Evolutionary conservation across 2,113 vertebrate genomes (phyloP), one percentile per base, ranked within the genome.

Genomic region (Cricetomys ansorgei): DNA sequence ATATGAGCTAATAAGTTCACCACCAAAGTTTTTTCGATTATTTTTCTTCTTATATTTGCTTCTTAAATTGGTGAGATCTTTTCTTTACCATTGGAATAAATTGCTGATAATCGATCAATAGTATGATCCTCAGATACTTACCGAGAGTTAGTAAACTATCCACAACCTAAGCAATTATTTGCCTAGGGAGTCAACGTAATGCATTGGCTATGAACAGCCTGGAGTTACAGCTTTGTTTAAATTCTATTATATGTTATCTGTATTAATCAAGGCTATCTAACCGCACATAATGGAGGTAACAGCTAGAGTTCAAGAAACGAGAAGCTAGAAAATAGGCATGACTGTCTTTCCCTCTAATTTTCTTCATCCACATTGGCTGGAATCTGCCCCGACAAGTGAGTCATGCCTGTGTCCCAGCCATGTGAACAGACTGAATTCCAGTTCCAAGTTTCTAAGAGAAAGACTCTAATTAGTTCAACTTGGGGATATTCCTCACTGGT

Each of bases 31-130:
- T 48, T 55, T 64, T 62, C 40, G 62, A 23, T 25, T 89, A 43
- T 89, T 59, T 48, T 89, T 10, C 19, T 76, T 64, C 19, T 43
- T 23, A 31, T 25, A 75, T n/a, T 40, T 50, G 19, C 34, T 69
- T 0, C 70, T 31, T 88, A 91, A 75, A 75, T 45, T 94, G 25
- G 27, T 43, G 4, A 93, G 43, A 84, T 88, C 27, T 37, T 90
- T 94, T 25, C 21, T 92, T 90, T 92, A 72, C 29, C 72, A 81
- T 37, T 72, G 75, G 90, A 92, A 95, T 84, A 83, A 62, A 88
- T 25, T 55, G 75, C 59, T 73, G 37, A 72, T 55, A 77, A 88
- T 4, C 75, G 29, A 70, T 73, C 80, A 90, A 59, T 65, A 75
- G 37, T 21, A n/a, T 37, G 19, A 67, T 70, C 79, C 55, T 91